phyloP scores from a whole-genome alignment of 2,797 vertebrate species.

The Centroberyx gerrardi region DNA sequence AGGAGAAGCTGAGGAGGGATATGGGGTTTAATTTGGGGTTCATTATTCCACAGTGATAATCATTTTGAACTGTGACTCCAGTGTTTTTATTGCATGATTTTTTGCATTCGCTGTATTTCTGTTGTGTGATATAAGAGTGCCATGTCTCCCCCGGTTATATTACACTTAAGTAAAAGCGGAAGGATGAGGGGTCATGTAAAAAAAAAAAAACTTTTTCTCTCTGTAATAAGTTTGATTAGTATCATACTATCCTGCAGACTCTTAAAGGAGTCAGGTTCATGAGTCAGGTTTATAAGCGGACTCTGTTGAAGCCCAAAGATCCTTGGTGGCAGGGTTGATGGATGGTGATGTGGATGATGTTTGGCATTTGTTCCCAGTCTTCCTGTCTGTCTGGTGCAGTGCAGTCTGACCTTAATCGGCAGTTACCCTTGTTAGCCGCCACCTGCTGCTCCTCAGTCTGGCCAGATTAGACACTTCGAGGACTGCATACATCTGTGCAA shows the following conservation, averaged over 20 bases:
- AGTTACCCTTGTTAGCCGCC: constrained; percentile 77
- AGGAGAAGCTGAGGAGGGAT: constrained; percentile 1
- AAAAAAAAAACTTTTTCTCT: background rate
- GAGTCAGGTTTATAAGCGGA: constrained; percentile 24
- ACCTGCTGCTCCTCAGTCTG: constrained; percentile 78
- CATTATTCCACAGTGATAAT: background rate
- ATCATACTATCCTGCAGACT: constrained; percentile 11
- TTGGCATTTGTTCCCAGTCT: constrained; percentile 60
- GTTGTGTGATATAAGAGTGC: background rate
- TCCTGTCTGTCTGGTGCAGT: constrained; percentile 47
- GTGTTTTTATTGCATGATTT: background rate
- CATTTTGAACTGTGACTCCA: background rate
- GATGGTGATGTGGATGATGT: constrained; percentile 43
- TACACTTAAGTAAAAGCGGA: background rate
- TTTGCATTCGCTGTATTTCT: background rate
- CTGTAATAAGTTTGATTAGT: background rate
- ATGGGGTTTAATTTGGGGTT: background rate
- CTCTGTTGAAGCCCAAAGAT: constrained; percentile 35
- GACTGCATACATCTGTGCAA: constrained; percentile 65
- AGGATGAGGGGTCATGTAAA: background rate
- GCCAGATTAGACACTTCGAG: constrained; percentile 74
- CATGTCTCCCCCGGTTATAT: background rate
- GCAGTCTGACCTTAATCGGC: constrained; percentile 82
- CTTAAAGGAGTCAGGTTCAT: constrained; percentile 10
- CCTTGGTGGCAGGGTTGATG: constrained; percentile 28